Conservation (phyloP, 2,113 vertebrate species). For the Alosa alosa region DNA sequence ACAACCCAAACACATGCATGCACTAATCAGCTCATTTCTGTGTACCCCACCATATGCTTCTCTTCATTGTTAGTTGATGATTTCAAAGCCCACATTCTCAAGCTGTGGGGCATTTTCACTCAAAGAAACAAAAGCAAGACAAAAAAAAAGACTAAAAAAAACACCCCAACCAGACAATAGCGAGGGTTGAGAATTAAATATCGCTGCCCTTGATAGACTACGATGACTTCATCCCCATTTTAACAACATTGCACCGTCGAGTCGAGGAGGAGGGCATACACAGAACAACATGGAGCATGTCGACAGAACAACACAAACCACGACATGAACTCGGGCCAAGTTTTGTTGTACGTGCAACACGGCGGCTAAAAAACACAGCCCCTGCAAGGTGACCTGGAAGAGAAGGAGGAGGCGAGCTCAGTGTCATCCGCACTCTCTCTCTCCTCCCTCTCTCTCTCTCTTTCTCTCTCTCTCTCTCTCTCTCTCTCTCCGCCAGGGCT, state of each 20-base stretch:
- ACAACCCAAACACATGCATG: neutral
- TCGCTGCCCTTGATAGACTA: neutral
- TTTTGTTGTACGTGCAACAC: conserved; percentile 25
- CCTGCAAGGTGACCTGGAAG: conserved; percentile 22
- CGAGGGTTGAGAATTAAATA: neutral
- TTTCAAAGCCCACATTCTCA: conserved; percentile 15
- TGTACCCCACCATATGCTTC: conserved; percentile 42
- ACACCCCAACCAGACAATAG: conserved; percentile 6
- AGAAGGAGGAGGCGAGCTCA: conserved; percentile 37
- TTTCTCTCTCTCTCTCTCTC: neutral
- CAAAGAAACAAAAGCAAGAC: conserved; percentile 28
- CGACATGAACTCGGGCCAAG: conserved; percentile 54
- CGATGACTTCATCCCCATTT: neutral
- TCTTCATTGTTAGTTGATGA: conserved; percentile 35
- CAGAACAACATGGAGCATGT: conserved; percentile 56
- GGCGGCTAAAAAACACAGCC: neutral
- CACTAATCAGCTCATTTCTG: conserved; percentile 21
- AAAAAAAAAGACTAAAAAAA: conserved; percentile 12
- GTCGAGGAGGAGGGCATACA: neutral
- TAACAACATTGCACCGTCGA: neutral
- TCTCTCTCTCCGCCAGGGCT: conserved; percentile 33
- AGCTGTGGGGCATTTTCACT: conserved; percentile 27
- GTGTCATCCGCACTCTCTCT: conserved; percentile 26
- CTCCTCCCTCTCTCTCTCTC: no score
- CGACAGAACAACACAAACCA: conserved; percentile 52